Base-by-base conservation (phyloP, 2,113 vertebrate species). In the Neogobius melanostomus region DNA sequence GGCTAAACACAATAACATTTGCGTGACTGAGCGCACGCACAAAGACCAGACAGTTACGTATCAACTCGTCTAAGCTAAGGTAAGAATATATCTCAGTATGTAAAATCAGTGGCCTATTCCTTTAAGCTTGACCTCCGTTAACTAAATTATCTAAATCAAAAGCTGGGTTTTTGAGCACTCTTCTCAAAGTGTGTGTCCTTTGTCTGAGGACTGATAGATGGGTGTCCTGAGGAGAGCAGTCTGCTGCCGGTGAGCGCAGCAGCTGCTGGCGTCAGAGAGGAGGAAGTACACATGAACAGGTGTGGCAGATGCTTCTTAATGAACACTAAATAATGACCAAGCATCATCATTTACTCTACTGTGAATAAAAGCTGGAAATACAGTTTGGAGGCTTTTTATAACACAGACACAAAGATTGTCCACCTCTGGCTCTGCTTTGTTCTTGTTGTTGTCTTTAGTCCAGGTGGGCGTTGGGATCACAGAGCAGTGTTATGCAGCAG, bases 401-500 rank as follows among this genome's bases (percentile, higher is more conserved):
- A 28, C 64, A 42, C 45, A 66, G 57, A 21, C 54, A 61, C 43
- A 64, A 14, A 68, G 62, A 15, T 49, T 42, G 45, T 69, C 69
- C 36, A 51, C 62, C 54, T 60, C 64, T 48, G 42, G 43, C 42
- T 69, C 64, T 70, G 44, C 64, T 82, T 74, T 83, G 76, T 62
- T 77, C 51, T 66, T 51, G 43, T 73, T 43, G 72, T 79, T 59
- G 67, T 1, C 11, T 46, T 53, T 45, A 47, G 62, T 79, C 74
- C 85, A 86, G 88, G 82, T 86, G 77, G 60, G 15, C 2, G 75
- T 68, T 69, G 45, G 66, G 69, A 72, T 83, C 81, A 81, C 64
- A 80, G 71, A 9, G 11, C 44, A 60, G 47, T 64, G 68, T 62
- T 70, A 56, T 66, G 44, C 75, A 64, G n/a, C 85, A 85, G 86